A percentile compares a stretch with the other conserved stretches of the same genome.
phyloP scores from a whole-genome alignment of 2,888 invertebrate species.

The Anoplius nigerrimus region DNA sequence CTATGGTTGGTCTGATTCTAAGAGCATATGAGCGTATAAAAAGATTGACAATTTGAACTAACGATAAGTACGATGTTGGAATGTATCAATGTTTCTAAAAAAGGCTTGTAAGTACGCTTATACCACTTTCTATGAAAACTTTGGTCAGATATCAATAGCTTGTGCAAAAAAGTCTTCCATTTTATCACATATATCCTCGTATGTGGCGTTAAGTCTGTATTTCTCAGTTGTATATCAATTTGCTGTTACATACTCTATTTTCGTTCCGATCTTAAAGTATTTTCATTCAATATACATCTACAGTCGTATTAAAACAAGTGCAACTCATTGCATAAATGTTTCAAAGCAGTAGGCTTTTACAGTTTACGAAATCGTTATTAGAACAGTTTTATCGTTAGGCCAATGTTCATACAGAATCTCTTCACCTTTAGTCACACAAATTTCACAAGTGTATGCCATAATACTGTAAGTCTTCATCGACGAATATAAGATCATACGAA shows the following conservation, averaged over 20 bases:
- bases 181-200: conserved; percentile 19
- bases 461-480: too few species aligned
- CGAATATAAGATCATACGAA: too few species aligned
- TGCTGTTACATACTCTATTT: conserved; percentile 27
- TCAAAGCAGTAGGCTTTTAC: neutral
- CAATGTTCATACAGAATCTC: conserved; percentile 1
- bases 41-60: conserved; percentile 38
- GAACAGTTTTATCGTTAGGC: conserved; percentile 32
- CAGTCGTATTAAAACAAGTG: neutral
- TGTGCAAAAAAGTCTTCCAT: conserved; percentile 43
- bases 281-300: neutral
- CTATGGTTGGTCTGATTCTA: conserved; percentile 2
- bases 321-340: neutral
- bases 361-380: neutral
- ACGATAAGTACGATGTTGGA: conserved; percentile 24
- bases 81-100: conserved; percentile 41
- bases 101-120: conserved; percentile 40
- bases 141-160: conserved; percentile 47
- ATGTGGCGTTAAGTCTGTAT: conserved; percentile 13
- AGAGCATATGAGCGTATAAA: conserved; percentile 51
- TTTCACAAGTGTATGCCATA: too few species aligned
- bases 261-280: conserved; percentile 4
- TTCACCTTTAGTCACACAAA: too few species aligned
- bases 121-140: conserved; percentile 35
- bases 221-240: neutral